These are phyloP conservation scores for Varanus komodoensis DNA, from an alignment of 2,113 vertebrate species.

Conservation along the genomic window DNA sequence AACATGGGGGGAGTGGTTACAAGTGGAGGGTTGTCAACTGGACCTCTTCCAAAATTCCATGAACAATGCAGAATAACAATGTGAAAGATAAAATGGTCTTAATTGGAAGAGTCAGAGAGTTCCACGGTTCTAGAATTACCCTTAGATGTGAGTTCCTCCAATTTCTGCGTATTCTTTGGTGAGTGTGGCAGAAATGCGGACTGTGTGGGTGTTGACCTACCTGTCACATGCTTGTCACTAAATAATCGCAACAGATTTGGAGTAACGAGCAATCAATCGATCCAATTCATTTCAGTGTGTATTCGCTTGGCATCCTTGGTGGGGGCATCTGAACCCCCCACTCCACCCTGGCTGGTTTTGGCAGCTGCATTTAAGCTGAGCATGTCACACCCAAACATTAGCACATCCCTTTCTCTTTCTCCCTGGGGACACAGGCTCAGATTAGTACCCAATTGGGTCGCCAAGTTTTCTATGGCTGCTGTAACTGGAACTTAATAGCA, in stretches of 20 bases:
- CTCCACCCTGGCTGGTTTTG: not conserved
- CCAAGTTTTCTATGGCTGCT: not conserved
- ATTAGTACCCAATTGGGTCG: not conserved
- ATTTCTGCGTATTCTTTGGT: not conserved
- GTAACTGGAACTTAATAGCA: not conserved
- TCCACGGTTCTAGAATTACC: not conserved
- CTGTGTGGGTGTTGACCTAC: not conserved
- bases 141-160: not conserved
- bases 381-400: constrained; percentile 1
- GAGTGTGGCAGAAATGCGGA: not conserved
- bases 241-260: not conserved
- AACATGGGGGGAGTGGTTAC: too few species aligned
- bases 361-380: not conserved
- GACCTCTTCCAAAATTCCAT: too few species aligned
- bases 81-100: too few species aligned
- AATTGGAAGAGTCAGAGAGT: too few species aligned
- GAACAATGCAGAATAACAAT: too few species aligned
- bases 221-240: not conserved
- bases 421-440: not conserved
- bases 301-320: not conserved
- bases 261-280: not conserved
- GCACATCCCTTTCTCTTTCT: constrained; percentile 2
- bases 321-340: not conserved
- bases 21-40: too few species aligned
- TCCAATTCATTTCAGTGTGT: not conserved